Evolutionary conservation across 1,140 invertebrate genomes (phyloP), one percentile per base, ranked within the genome.

Genomic region (Apis cerana): DNA sequence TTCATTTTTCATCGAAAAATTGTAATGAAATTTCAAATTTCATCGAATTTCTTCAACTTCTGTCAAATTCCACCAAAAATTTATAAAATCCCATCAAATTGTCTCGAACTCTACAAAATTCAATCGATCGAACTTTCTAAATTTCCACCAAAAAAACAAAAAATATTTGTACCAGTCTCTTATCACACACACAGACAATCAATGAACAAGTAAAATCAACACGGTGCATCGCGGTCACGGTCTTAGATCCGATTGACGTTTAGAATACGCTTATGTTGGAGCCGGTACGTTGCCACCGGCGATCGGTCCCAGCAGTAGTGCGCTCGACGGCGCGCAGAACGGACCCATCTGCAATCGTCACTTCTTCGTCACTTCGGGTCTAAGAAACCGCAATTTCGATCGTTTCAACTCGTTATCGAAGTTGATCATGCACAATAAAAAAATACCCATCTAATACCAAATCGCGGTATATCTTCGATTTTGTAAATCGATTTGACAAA

Each of bases 251-350:
- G 50, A 80, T 77, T 76, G 82, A 71, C 81, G 74, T 83, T 89
- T 88, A 85, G 76, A 89, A 89, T 90, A 88, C 64, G 75, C 33
- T 79, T 70, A 78, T 78, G 85, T 87, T 88, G 75, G 80, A 85
- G 64, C 70, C 83, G 84, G 69, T 82, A 72, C 61, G 58, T 75
- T 65, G 67, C 65, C 65, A 83, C 72, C 58, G 71, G 17, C 12
- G 75, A 85, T 82, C 82, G 84, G 83, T 82, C 69, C 52, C 58
- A 84, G n/a, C 88, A 91, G 90, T 91, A 85, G 75, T 75, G 84
- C 83, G 88, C 77, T 88, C 83, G 89, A 90, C 90, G 82, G 89
- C 88, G 84, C 69, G 80, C 75, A 56, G 84, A 72, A 82, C 86
- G 81, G 88, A 88, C 75, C 82, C 67, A 33, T 82, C 52, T 75